phyloP scores from a whole-genome alignment of 2,888 invertebrate genomes.

The Lasioglossum leucozonium region DNA sequence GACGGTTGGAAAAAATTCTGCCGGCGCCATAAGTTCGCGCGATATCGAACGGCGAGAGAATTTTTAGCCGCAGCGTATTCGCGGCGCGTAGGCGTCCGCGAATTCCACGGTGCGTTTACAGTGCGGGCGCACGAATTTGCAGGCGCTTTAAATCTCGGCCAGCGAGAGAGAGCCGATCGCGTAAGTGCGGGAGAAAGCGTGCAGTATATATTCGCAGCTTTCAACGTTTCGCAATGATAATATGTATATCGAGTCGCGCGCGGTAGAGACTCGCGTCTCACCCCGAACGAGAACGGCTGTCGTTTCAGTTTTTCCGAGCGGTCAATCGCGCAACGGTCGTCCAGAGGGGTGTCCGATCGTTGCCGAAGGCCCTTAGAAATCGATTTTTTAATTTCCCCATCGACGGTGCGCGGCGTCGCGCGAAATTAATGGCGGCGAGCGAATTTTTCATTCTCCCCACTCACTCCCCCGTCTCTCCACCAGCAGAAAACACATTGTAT shows the following conservation, averaged over 20 bases:
- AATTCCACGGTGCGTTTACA: conserved; percentile 35
- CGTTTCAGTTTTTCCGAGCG: background rate
- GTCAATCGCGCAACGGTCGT: background rate
- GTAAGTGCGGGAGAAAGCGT: conserved; percentile 32
- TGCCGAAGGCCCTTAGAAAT: background rate
- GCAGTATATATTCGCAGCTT: background rate
- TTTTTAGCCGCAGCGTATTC: conserved; percentile 19
- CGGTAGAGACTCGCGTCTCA: background rate
- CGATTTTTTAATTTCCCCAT: conserved; percentile 8
- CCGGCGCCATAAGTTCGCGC: conserved; percentile 7
- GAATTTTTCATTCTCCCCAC: background rate
- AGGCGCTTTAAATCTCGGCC: conserved; percentile 47
- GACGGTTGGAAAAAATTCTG: conserved; percentile 22
- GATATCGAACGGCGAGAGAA: background rate
- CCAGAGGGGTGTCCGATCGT: background rate
- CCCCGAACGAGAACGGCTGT: background rate
- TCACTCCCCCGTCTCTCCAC: no score
- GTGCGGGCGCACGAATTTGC: conserved; percentile 25
- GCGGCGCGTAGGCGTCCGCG: conserved; percentile 32
- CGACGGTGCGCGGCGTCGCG: conserved; percentile 1
- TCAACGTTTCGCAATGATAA: background rate
- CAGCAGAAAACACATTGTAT: background rate
- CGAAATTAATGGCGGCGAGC: conserved; percentile 1
- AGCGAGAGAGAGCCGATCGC: conserved; percentile 37
- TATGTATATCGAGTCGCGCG: background rate